A percentile compares a stretch with the other conserved stretches of the same genome.
These are phyloP conservation scores for Nothobranchius furzeri DNA, from an alignment of 2,113 vertebrate species.

Conservation along the genomic window DNA sequence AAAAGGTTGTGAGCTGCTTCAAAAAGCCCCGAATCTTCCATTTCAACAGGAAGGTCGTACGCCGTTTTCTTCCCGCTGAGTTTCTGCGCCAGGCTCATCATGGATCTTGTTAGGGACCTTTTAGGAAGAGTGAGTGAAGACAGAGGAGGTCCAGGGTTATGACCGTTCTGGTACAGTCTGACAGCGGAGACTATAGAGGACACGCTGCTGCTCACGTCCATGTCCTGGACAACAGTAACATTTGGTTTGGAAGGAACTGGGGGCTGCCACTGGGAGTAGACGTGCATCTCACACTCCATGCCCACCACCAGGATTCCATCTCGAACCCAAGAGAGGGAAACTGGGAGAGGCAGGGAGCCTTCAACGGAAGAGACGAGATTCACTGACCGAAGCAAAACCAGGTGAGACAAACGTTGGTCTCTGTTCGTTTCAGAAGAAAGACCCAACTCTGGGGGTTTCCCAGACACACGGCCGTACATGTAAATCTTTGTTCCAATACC, in stretches of 20 bases:
- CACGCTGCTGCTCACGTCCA: conserved; percentile 82
- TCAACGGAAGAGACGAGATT: conserved; percentile 94
- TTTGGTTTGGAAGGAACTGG: conserved; percentile 74
- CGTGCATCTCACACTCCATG: conserved; percentile 99
- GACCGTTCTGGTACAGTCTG: conserved; percentile 82
- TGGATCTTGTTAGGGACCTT: conserved; percentile 87
- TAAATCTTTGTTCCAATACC: conserved; percentile 93
- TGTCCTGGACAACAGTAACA: conserved; percentile 50
- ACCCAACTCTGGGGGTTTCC: conserved; percentile 87
- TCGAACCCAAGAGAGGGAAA: conserved; percentile 96
- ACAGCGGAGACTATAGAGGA: conserved; percentile 83
- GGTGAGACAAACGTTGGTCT: conserved; percentile 78
- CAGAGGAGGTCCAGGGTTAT: conserved; percentile 48
- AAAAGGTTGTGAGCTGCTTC: conserved; percentile 93
- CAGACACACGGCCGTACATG: conserved; percentile 91
- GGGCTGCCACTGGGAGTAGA: conserved; percentile 98
- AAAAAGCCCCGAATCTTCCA: conserved; percentile 96
- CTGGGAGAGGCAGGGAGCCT: conserved; percentile 89
- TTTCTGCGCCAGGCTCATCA: conserved; percentile 96
- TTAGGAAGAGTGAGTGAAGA: conserved; percentile 81
- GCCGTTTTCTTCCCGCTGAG: conserved; percentile 90
- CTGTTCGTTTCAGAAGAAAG: conserved; percentile 77
- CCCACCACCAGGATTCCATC: conserved; percentile 97
- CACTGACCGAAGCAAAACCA: conserved; percentile 89
- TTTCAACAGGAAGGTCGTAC: conserved; percentile 86